Evolutionary conservation across 2,888 invertebrate genomes (phyloP).

Genomic region (Drosophila anomelani): DNA sequence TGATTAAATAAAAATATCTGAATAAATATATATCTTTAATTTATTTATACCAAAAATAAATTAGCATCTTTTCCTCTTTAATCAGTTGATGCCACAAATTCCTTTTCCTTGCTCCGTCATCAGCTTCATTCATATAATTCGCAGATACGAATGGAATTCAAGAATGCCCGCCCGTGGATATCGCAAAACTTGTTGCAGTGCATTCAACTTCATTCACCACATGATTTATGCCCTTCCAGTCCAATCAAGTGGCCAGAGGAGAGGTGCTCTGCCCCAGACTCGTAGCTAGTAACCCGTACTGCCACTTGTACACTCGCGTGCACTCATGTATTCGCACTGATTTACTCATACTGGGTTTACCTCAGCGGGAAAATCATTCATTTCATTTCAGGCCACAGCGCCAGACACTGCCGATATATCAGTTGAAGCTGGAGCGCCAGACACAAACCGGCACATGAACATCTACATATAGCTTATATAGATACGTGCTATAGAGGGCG

Average conservation of each 20-base stretch:
- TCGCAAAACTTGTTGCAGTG: slow-evolving; percentile 39
- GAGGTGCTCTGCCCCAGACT: slow-evolving; percentile 29
- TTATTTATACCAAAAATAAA: not conserved
- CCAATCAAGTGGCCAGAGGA: slow-evolving; percentile 29
- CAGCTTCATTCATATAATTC: slow-evolving; percentile 15
- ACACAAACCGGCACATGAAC: slow-evolving; percentile 74
- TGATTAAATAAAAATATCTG: not conserved
- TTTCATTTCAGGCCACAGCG: slow-evolving; percentile 25
- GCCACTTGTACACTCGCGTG: slow-evolving; percentile 5
- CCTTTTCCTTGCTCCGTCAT: not conserved
- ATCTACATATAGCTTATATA: slow-evolving; percentile 18
- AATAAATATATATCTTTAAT: not conserved
- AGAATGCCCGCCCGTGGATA: slow-evolving; percentile 41
- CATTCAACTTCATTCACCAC: slow-evolving; percentile 47
- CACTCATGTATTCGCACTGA: slow-evolving; percentile 9
- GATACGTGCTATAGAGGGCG: slow-evolving; percentile 50
- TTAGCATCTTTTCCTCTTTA: not conserved
- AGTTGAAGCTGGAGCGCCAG: slow-evolving; percentile 61
- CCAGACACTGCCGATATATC: slow-evolving; percentile 40
- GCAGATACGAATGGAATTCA: slow-evolving; percentile 33
- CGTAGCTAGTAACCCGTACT: slow-evolving; percentile 7
- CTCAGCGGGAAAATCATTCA: slow-evolving; percentile 37
- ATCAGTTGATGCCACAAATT: slow-evolving; percentile 5
- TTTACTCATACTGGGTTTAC: slow-evolving; percentile 23
- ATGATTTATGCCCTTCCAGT: slow-evolving; percentile 44